These are phyloP conservation scores for Scomber colias DNA, from an alignment of 2,113 vertebrate genomes.

Conservation along the genomic window DNA sequence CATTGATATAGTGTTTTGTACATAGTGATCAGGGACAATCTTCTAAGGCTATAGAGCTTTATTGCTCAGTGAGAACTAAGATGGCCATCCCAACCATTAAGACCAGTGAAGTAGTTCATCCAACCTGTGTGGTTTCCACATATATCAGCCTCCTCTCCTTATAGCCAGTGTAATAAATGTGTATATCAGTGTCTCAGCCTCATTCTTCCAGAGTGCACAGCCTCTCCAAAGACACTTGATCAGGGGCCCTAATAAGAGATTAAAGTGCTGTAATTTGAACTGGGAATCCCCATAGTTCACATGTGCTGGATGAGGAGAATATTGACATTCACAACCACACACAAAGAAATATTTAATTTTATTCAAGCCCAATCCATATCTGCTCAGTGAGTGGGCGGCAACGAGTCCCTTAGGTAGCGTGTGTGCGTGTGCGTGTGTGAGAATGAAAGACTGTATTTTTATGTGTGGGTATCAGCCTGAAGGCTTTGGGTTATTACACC, in stretches of 20 bases:
- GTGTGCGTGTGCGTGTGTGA: slow-evolving; percentile 8
- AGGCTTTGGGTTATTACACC: slow-evolving; percentile 51
- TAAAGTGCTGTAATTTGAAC: slow-evolving; percentile 9
- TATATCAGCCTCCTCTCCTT: background rate
- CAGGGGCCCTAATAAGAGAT: slow-evolving; percentile 13
- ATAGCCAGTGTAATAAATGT: background rate
- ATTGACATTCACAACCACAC: background rate
- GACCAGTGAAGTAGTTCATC: background rate
- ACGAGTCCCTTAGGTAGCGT: slow-evolving; percentile 13
- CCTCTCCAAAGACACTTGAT: slow-evolving; percentile 2
- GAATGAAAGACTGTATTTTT: background rate
- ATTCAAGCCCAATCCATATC: slow-evolving; percentile 14
- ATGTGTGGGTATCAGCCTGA: slow-evolving; percentile 46
- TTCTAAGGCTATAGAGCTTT: slow-evolving; percentile 4
- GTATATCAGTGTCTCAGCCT: background rate
- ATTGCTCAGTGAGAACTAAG: background rate
- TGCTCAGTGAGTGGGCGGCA: background rate
- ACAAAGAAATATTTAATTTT: slow-evolving; percentile 7
- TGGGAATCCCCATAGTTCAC: background rate
- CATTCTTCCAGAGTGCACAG: background rate
- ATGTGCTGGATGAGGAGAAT: background rate
- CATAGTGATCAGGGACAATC: background rate
- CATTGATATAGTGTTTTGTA: background rate
- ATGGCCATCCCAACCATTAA: slow-evolving; percentile 6
- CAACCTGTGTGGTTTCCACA: background rate